These are phyloP conservation scores for Harpagoxenus sublaevis DNA, from an alignment of 2,888 invertebrate genomes.

Conservation along the genomic window DNA sequence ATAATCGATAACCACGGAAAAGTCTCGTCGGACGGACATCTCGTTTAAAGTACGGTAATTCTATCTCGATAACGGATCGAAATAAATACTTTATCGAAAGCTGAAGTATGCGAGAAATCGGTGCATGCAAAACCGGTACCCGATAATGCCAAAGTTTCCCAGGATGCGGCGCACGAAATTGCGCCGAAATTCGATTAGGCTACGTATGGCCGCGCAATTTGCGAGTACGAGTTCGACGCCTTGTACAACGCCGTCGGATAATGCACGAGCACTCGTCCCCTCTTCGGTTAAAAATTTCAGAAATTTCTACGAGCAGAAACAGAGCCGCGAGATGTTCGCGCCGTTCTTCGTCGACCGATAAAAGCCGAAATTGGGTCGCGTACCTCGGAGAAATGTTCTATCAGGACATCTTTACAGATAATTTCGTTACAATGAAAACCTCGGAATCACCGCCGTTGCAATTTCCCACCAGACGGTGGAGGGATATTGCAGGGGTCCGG, in stretches of 20 bases:
- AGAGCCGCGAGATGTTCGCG: background rate
- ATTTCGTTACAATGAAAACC: constrained; percentile 45
- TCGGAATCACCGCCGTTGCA: constrained; percentile 43
- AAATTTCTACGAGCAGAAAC: background rate
- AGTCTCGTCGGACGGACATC: background rate
- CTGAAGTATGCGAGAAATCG: constrained; percentile 45
- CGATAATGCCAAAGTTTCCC: constrained; percentile 71
- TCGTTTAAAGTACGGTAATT: constrained; percentile 12
- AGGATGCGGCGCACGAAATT: constrained; percentile 69
- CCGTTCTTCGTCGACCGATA: constrained; percentile 11
- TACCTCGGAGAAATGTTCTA: constrained; percentile 33
- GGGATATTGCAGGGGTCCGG: constrained; percentile 31
- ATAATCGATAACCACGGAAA: constrained; percentile 1
- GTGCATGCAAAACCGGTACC: constrained; percentile 28
- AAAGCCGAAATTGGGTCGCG: constrained; percentile 34
- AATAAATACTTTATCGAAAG: constrained; percentile 28
- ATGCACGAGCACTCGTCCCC: background rate
- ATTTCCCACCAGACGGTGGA: constrained; percentile 38
- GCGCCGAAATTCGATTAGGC: constrained; percentile 74
- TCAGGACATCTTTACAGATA: constrained; percentile 34
- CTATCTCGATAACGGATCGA: background rate
- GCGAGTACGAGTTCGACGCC: constrained; percentile 23
- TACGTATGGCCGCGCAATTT: constrained; percentile 44
- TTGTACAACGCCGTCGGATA: background rate
- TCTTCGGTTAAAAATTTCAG: constrained; percentile 26